Base-by-base conservation (phyloP, 2,797 vertebrate genomes). In the Hozukius guyotensis region DNA sequence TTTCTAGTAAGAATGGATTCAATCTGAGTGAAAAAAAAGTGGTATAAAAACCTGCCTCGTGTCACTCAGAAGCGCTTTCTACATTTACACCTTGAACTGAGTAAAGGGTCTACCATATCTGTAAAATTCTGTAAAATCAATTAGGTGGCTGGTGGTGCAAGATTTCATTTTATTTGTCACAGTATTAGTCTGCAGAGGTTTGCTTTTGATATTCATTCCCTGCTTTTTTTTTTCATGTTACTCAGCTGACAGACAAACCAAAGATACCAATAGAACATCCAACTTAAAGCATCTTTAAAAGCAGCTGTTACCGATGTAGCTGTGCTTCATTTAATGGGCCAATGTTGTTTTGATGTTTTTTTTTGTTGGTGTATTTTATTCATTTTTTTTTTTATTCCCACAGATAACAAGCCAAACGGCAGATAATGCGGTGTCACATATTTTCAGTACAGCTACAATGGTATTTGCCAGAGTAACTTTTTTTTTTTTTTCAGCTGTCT, bases 321-420 rank as follows among this genome's bases (percentile, higher is more conserved):
- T 24, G n/a, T 70, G 57, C 57, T 75, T 42, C 27, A 77, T 84
- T 81, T 83, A 78, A 82, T 80, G 31, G 70, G 18, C 32, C 2
- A 3, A 2, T 76, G 29, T 60, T 68, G 27, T 83, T 80, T 69
- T 63, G 53, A 67, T 72, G 66, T 2, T 13, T 27, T 64, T 38
- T 52, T 81, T 36, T 72, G 31, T 34, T 16, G 1, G 8, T 42
- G 31, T 77, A 20, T 46, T 80, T 74, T 31, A 14, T 60, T 57
- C 32, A 2, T 75, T 29, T 49, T 32, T 38, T 38, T 38, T 72
- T 55, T 56, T 20, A 57, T 59, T 63, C 60, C 32, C 57, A 22
- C 46, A 55, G 62, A 80, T 72, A 78, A 80, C 52, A 69, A 80
- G 65, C 36, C 62, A 75, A 78, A 75, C 9, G 0, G 8, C 18